phyloP scores from a whole-genome alignment of 2,113 vertebrate species.

The Rutilus rutilus region DNA sequence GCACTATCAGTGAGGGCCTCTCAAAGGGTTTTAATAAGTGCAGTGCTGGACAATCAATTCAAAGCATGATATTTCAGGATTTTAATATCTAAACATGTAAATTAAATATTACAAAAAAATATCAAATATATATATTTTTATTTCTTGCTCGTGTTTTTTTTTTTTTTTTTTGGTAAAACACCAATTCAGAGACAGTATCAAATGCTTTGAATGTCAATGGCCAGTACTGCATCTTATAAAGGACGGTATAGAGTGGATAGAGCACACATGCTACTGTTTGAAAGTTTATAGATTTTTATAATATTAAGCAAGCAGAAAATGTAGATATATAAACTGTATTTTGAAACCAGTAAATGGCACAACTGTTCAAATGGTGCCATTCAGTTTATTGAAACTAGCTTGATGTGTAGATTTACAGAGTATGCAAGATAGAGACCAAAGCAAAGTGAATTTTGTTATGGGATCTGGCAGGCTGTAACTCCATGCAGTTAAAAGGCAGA shows the following conservation, averaged over 20 bases:
- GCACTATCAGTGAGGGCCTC: slow-evolving; percentile 62
- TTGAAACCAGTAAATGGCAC: not conserved
- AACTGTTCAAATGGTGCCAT: not conserved
- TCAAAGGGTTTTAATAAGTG: slow-evolving; percentile 24
- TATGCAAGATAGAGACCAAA: not conserved
- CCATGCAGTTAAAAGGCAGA: slow-evolving; percentile 44
- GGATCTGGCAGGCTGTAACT: not conserved
- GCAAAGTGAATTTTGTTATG: slow-evolving; percentile 10
- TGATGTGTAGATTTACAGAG: not conserved
- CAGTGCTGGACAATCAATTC: slow-evolving; percentile 45
- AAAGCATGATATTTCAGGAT: slow-evolving; percentile 34
- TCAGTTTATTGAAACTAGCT: not conserved
- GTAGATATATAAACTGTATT: not conserved
- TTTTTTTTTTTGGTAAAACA: not conserved
- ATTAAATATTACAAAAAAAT: not conserved
- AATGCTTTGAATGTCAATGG: slow-evolving; percentile 45
- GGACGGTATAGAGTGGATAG: not conserved
- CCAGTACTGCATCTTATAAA: slow-evolving; percentile 38
- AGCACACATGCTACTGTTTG: slow-evolving; percentile 26
- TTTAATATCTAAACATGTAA: not conserved
- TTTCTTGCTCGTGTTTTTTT: not conserved
- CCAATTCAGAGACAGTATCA: not conserved
- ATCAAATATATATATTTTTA: no score
- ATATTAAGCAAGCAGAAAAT: slow-evolving; percentile 7
- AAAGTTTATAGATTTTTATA: not conserved